phyloP scores from a whole-genome alignment of 1,140 invertebrate species.

The Ceratosolen solmsi region DNA sequence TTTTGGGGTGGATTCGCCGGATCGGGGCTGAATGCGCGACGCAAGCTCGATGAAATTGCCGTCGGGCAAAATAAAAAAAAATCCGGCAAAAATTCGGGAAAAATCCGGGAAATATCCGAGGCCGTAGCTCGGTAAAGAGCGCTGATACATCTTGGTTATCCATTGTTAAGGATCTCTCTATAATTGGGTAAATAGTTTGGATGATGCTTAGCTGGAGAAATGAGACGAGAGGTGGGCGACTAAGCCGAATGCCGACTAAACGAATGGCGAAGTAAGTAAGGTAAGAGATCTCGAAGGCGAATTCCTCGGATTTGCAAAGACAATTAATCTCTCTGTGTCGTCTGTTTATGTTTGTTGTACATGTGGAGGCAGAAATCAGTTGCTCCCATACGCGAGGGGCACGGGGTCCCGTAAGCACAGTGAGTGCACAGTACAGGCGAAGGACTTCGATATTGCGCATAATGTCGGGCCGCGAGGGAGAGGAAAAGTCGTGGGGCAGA shows the following conservation, averaged over 20 bases:
- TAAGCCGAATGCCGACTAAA: conserved; percentile 19
- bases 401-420: not conserved
- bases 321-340: conserved; percentile 45
- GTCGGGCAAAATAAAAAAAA: too few species aligned
- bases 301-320: conserved; percentile 3
- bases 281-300: not conserved
- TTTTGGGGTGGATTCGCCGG: too few species aligned
- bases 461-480: not conserved
- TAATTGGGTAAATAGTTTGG: conserved; percentile 14
- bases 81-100: too few species aligned
- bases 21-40: too few species aligned
- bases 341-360: not conserved
- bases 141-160: not conserved
- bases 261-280: conserved; percentile 12
- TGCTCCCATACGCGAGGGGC: not conserved
- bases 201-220: not conserved
- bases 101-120: too few species aligned
- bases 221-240: not conserved
- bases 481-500: conserved; percentile 1
- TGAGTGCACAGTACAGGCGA: not conserved
- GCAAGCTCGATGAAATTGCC: too few species aligned
- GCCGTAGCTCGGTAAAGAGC: too few species aligned
- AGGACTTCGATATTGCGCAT: not conserved
- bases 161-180: not conserved
- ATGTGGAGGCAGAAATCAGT: conserved; percentile 45